Evolutionary conservation across 1,140 invertebrate species (phyloP).

Genomic region (Scaptomyza hsui): DNA sequence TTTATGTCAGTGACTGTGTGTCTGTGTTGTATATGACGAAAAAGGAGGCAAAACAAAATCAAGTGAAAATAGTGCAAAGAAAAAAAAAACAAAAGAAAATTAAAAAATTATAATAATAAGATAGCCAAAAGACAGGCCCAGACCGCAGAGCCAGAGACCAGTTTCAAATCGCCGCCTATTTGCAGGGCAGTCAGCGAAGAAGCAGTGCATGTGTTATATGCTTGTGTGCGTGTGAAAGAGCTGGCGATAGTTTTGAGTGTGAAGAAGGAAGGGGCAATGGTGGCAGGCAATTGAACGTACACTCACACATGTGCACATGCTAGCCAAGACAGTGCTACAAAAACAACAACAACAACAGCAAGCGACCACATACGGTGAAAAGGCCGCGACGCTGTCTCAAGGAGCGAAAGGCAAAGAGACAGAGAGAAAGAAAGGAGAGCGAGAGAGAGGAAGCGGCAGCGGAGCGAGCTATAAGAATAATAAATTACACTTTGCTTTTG

Average conservation of each 20-base stretch:
- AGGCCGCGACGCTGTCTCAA: constrained; percentile 68
- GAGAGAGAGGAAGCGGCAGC: constrained; percentile 30
- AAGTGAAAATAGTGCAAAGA: constrained; percentile 76
- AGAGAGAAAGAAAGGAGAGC: constrained; percentile 14
- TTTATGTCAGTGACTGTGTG: constrained; percentile 37
- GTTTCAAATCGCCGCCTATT: constrained; percentile 76
- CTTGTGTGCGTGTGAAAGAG: constrained; percentile 39
- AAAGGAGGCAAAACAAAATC: constrained; percentile 45
- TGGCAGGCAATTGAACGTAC: constrained; percentile 61
- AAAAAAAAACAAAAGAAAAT: constrained; percentile 36
- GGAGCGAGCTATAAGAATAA: constrained; percentile 81
- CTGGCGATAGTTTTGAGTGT: constrained; percentile 49
- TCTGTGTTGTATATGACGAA: constrained; percentile 47
- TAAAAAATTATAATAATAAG: constrained; percentile 70
- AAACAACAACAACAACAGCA: constrained; percentile 50
- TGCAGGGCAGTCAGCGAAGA: constrained; percentile 60
- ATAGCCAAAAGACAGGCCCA: constrained; percentile 67
- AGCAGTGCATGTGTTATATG: constrained; percentile 37
- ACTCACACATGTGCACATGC: constrained; percentile 45
- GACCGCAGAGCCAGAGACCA: constrained; percentile 59
- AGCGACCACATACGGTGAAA: constrained; percentile 79
- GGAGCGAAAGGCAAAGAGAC: constrained; percentile 65
- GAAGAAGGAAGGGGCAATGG: constrained; percentile 45
- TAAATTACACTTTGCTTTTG: constrained; percentile 83
- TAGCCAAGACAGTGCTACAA: constrained; percentile 53